Base-by-base conservation (phyloP, 2,797 vertebrate species). In the Chaetodon trifasciatus region DNA sequence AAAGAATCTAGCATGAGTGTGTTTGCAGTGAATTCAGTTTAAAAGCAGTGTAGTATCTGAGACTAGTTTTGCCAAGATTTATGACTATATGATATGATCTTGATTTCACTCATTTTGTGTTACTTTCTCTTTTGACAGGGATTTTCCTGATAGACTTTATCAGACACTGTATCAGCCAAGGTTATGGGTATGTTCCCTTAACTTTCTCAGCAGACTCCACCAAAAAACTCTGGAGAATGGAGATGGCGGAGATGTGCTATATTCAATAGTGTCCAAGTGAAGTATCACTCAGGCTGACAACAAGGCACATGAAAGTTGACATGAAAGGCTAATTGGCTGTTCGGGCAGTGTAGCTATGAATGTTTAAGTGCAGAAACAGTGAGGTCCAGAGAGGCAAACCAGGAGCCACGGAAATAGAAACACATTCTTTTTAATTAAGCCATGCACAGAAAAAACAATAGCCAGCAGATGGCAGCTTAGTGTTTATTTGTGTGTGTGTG, bases 271-370 rank as follows among this genome's bases (percentile, higher is more conserved):
- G 62, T 81, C 62, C n/a, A 21, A 67, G 57, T 74, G 60, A 86
- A 85, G 75, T 85, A 89, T 94, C 90, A 93, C 88, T 94, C 87
- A 91, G 57, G 83, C 85, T 81, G 89, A 94, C 86, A 93, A n/a
- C 28, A 93, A 94, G 90, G 88, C 55, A 82, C 73, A 91, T 87
- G 28, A 28, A 28, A 85, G 86, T 73, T 90, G 84, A 93, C 92
- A 94, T 94, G 91, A 95, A 93, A 93, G 85, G 82, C 81, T 91
- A 95, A 95, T 81, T 92, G 81, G 90, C 91, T 91, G 81, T 86
- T 91, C 81, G 28, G 24, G 8, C 71, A 46, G 84, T 46, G 74
- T 68, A 57, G 78, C 87, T 65, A 84, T 52, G 81, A 72, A 66
- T 53, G 60, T 67, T 63, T 40, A 69, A 71, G 63, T 70, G 46